phyloP scores from a whole-genome alignment of 2,888 invertebrate genomes.

The Thera obeliscata region DNA sequence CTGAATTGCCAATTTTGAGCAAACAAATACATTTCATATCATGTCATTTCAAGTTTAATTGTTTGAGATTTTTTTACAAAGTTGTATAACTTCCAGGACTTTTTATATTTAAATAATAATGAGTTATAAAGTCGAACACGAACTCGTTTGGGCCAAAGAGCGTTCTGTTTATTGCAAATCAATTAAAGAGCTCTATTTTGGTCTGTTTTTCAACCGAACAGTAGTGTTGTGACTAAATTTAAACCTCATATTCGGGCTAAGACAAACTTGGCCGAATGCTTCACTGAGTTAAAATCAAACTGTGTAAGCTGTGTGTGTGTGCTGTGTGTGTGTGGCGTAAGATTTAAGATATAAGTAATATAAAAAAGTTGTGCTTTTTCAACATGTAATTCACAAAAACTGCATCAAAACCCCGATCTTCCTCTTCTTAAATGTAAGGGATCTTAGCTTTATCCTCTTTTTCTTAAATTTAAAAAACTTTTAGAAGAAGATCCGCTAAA shows the following conservation, averaged over 20 bases:
- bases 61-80: slow-evolving; percentile 6
- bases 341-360: no score
- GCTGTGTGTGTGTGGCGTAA: no score
- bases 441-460: no score
- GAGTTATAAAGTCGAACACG: slow-evolving; percentile 40
- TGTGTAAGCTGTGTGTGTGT: no score
- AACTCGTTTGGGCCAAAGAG: slow-evolving; percentile 46
- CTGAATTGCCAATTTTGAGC: no score
- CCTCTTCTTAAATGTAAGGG: no score
- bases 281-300: neutral
- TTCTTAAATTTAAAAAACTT: no score
- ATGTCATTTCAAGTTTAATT: neutral
- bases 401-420: no score
- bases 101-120: slow-evolving; percentile 39
- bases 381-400: no score
- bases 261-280: slow-evolving; percentile 6
- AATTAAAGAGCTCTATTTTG: slow-evolving; percentile 59
- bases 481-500: no score
- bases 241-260: slow-evolving; percentile 21
- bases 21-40: no score
- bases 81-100: slow-evolving; percentile 28
- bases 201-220: slow-evolving; percentile 51
- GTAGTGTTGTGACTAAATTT: slow-evolving; percentile 11
- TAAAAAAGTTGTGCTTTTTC: no score
- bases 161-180: slow-evolving; percentile 61